Evolutionary conservation across 2,797 vertebrate species (phyloP), one percentile per base, ranked within the genome.

Genomic region (Hypotaenidia okinawae): DNA sequence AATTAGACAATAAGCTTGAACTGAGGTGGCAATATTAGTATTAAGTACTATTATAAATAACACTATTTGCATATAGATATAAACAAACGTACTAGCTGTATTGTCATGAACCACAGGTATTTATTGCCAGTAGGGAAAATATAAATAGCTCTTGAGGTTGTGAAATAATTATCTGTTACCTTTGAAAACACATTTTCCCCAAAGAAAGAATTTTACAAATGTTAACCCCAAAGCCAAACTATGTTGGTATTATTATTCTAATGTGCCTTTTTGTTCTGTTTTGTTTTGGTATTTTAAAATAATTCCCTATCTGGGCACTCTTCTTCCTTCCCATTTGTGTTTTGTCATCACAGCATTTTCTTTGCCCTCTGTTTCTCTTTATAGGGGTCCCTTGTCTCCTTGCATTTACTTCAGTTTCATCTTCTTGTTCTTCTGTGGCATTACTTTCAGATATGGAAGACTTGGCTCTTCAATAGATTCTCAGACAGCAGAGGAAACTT

Each of bases 141-240:
- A 84, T 10, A 84, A 90, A 86, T 63, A 28, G 54, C 47, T 85
- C 66, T 87, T 64, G 28, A 91, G n/a, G 41, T n/a, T 69, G 41
- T 37, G 54, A 89, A 92, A 84, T 86, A 88, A 78, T 76, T 90
- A 52, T 77, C 78, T 79, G 10, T 76, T 91, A 90, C 79, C 49
- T 90, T 91, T 86, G 73, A 88, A 94, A 93, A 79, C 14, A 61
- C 24, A 19, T 37, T 94, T 88, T 95, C n/a, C 57, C 80, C 77
- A 57, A 82, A 90, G 82, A 62, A 58, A 27, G 73, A 90, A 52
- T 93, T 96, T 93, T 90, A 90, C 92, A 91, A 75, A 92, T 93
- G 79, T 84, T 78, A 95, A 94, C 55, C 85, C 54, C 66, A 96
- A 80, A 95, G 91, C 79, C 51, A 90, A 59, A 75, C n/a, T 43